phyloP scores from a whole-genome alignment of 1,140 invertebrate genomes.

The Berghia stephanieae region DNA sequence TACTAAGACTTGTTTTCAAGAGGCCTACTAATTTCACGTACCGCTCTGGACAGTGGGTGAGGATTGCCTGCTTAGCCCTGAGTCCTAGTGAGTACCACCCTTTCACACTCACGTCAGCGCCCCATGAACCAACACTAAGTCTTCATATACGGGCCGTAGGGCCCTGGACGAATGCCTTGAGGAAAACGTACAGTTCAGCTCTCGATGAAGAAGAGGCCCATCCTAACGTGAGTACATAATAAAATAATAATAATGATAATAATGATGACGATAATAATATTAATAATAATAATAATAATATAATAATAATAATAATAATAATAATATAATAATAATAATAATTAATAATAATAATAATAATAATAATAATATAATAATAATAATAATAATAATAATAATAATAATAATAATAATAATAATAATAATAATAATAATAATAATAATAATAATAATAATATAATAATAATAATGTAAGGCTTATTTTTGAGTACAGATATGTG shows the following conservation, averaged over 20 bases:
- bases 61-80: conserved; percentile 91
- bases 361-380: too few relatives aligned
- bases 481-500: too few relatives aligned
- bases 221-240: conserved; percentile 72
- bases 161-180: conserved; percentile 97
- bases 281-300: conserved; percentile 4
- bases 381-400: too few relatives aligned
- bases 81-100: conserved; percentile 94
- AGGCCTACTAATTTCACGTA: conserved; percentile 95
- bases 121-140: conserved; percentile 95
- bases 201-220: conserved; percentile 83
- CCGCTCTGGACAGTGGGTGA: conserved; percentile 86
- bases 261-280: not conserved
- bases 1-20: conserved; percentile 70
- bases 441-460: too few relatives aligned
- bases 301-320: too few relatives aligned
- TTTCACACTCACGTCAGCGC: conserved; percentile 96
- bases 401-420: too few relatives aligned
- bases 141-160: conserved; percentile 92
- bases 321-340: too few relatives aligned
- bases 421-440: too few relatives aligned
- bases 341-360: too few relatives aligned
- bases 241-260: not conserved
- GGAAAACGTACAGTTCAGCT: conserved; percentile 92
- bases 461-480: too few relatives aligned